Evolutionary conservation across 2,888 invertebrate genomes (phyloP).

Genomic region (Zygaena filipendulae): DNA sequence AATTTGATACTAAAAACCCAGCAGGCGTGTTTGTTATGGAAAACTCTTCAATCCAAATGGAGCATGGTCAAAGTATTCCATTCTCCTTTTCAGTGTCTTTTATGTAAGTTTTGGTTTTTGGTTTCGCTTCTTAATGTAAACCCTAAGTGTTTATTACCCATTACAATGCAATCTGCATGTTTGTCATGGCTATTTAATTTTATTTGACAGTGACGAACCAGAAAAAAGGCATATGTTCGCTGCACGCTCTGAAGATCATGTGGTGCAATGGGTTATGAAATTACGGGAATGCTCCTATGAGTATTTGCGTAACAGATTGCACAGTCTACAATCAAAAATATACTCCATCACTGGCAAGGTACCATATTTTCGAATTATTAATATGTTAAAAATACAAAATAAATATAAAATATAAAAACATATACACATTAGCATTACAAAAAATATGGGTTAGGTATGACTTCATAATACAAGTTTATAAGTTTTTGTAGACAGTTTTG

Average conservation of each 20-base stretch:
- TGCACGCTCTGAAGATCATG: conserved; percentile 76
- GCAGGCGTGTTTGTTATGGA: conserved; percentile 80
- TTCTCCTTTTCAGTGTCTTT: conserved; percentile 82
- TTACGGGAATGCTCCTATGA: conserved; percentile 78
- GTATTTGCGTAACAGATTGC: conserved; percentile 72
- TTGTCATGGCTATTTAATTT: no score
- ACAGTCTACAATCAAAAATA: conserved; percentile 74
- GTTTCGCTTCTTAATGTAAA: no score
- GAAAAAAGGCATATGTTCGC: conserved; percentile 77
- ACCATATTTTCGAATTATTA: conserved; percentile 5
- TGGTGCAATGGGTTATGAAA: conserved; percentile 76
- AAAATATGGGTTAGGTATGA: no score
- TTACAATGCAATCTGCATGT: no score
- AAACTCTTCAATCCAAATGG: conserved; percentile 76
- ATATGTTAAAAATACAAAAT: no score
- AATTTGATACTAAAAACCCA: conserved; percentile 73
- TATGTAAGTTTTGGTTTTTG: conserved; percentile 62
- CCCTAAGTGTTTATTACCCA: no score
- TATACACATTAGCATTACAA: no score
- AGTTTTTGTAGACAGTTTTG: no score
- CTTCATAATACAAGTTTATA: no score
- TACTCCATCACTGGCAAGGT: conserved; percentile 76
- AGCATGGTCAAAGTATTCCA: conserved; percentile 73
- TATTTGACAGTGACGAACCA: conserved; percentile 68
- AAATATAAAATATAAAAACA: no score